phyloP scores from a whole-genome alignment of 2,888 invertebrate species.

The Thumatha senex region DNA sequence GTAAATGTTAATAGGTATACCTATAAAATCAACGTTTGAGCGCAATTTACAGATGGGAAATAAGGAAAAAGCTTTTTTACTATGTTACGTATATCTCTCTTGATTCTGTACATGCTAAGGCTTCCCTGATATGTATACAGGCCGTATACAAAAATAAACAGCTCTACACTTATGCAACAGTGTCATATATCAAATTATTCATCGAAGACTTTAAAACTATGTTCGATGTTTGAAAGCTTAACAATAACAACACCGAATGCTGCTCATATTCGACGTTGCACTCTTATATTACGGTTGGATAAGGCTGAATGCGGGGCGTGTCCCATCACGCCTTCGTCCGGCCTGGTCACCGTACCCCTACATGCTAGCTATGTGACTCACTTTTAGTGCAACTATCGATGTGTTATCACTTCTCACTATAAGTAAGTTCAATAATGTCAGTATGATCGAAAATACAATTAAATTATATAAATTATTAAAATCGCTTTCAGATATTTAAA shows the following conservation, averaged over 20 bases:
- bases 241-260: too few species aligned
- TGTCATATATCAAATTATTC: slow-evolving; percentile 30
- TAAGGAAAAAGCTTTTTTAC: slow-evolving; percentile 31
- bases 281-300: too few species aligned
- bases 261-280: too few species aligned
- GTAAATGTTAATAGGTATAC: neutral
- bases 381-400: too few species aligned
- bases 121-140: slow-evolving; percentile 77
- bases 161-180: slow-evolving; percentile 69
- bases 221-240: too few species aligned
- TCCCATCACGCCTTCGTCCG: too few species aligned
- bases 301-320: too few species aligned
- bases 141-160: slow-evolving; percentile 79
- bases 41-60: slow-evolving; percentile 36
- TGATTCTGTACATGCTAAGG: slow-evolving; percentile 61
- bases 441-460: slow-evolving; percentile 1
- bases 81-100: slow-evolving; percentile 30
- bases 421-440: slow-evolving; percentile 9
- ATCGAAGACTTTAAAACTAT: slow-evolving; percentile 1
- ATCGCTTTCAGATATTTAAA: too few species aligned
- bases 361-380: too few species aligned
- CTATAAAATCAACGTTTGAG: slow-evolving; percentile 6
- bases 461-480: neutral
- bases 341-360: too few species aligned
- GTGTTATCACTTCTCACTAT: slow-evolving; percentile 3